Percentiles rank a stretch among this genome's conserved stretches.
These are phyloP conservation scores for Dicranocentrus wangi DNA, from an alignment of 2,888 invertebrate species.

Conservation along the genomic window DNA sequence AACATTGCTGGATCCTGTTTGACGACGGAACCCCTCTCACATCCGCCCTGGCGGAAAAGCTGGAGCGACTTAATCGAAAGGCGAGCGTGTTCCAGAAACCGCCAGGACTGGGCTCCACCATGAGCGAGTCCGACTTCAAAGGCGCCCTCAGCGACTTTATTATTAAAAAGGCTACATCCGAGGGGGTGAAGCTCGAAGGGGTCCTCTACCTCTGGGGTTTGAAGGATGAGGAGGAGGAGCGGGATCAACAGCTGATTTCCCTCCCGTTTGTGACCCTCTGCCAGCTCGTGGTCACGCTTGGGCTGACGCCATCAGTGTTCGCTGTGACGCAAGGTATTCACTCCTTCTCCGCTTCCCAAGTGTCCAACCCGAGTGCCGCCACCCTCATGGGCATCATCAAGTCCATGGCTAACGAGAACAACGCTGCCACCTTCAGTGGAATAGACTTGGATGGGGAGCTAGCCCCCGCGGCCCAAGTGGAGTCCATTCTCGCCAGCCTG, in stretches of 20 bases:
- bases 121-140: too few relatives aligned
- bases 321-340: conserved; percentile 24
- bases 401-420: conserved; percentile 31
- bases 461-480: background rate
- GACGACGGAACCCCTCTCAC: background rate
- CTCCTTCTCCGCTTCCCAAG: conserved; percentile 9
- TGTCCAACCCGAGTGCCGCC: conserved; percentile 18
- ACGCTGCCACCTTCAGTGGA: background rate
- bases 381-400: conserved; percentile 39
- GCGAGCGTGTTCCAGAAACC: background rate
- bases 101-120: too few relatives aligned
- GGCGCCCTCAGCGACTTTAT: too few relatives aligned
- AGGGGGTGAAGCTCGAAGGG: background rate
- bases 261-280: conserved; percentile 6
- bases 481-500: conserved; percentile 25
- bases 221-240: background rate
- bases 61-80: background rate
- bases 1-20: background rate
- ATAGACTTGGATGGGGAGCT: background rate
- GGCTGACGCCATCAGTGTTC: conserved; percentile 4
- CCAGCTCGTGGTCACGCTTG: background rate
- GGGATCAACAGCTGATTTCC: background rate
- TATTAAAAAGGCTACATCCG: background rate
- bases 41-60: background rate
- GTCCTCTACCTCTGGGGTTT: background rate